These are phyloP conservation scores for Adoxophyes honmai DNA, from an alignment of 1,140 invertebrate genomes.

Conservation along the genomic window DNA sequence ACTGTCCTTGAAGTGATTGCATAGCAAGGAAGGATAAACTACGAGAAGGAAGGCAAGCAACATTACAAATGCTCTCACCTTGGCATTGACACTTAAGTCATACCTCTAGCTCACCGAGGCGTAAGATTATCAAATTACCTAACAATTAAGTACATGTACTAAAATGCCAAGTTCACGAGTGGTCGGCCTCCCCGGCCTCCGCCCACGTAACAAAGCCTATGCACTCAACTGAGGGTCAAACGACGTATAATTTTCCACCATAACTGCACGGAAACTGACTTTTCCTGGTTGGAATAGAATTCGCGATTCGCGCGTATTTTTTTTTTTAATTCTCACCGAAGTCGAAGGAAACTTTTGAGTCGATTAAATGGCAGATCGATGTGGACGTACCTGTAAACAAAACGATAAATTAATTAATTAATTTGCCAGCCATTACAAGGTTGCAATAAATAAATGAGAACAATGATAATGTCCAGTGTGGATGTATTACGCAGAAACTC, in stretches of 20 bases:
- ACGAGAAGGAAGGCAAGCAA: too few species aligned
- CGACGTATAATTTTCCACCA: neutral
- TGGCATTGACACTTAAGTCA: too few species aligned
- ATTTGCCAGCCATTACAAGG: neutral
- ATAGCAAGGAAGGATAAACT: too few species aligned
- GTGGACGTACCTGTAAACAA: conserved; percentile 10
- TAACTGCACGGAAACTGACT: neutral
- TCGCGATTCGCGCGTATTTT: too few species aligned
- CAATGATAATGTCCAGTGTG: neutral
- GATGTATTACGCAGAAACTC: too few species aligned
- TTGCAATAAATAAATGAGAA: neutral
- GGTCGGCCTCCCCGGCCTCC: neutral
- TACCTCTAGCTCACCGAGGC: too few species aligned
- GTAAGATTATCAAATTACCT: too few species aligned
- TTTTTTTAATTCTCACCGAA: neutral
- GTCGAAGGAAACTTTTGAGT: neutral
- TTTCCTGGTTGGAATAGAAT: conserved; percentile 6
- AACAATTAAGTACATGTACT: neutral
- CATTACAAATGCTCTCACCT: too few species aligned
- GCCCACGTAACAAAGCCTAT: neutral
- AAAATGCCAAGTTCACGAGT: conserved; percentile 9
- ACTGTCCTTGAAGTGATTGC: too few species aligned
- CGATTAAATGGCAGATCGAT: neutral
- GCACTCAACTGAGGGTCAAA: neutral
- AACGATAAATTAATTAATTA: conserved; percentile 8